Base-by-base conservation (phyloP, 2,113 vertebrate genomes). In the Macrotis lagotis region DNA sequence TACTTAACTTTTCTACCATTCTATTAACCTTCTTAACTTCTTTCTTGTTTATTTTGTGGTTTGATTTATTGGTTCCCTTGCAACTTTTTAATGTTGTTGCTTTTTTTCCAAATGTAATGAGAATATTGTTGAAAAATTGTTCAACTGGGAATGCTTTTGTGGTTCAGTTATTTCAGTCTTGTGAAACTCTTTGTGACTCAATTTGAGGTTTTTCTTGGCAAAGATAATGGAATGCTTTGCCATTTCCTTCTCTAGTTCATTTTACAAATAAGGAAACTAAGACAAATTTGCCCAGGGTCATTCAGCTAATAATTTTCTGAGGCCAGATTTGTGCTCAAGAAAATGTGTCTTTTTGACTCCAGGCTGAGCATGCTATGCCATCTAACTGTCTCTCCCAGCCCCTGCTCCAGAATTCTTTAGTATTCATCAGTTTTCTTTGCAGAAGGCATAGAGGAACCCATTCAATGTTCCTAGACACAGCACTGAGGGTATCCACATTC, bases 71-170 rank as follows among this genome's bases (percentile, higher is more conserved):
- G 93, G 52, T 37, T 88, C 49, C 19, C n/a, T 50, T 52, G 25
- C 51, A 94, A 10, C 53, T 92, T 92, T 88, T 90, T 89, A 91
- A 93, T 66, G 4, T 50, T 88, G 14, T 25, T 95, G 88, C 88
- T 6, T 6, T 96, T 93, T 55, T 91, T 52, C 44, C 10, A 90
- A 37, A 92, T 53, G 44, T 83, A 94, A 91, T 91, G 50, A 26
- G n/a, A 28, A 6, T 91, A 83, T 94, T 90, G 7, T 88, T 96
- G 37, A 49, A 52, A 89, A 92, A 8, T 31, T 91, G 12, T 88
- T 93, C 44, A 91, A 37, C 25, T 92, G 14, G 6, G 6, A 83
- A 83, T 83, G 22, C 37, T 93, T 53, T 3, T 90, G 37, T 53
- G 3, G 66, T 95, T 59, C 66, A 16, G 50, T 91, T 91, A 74